A percentile compares a stretch with the other conserved stretches of the same genome.
Conservation (phyloP, 2,113 vertebrate species). For the Dasyornis broadbenti region DNA sequence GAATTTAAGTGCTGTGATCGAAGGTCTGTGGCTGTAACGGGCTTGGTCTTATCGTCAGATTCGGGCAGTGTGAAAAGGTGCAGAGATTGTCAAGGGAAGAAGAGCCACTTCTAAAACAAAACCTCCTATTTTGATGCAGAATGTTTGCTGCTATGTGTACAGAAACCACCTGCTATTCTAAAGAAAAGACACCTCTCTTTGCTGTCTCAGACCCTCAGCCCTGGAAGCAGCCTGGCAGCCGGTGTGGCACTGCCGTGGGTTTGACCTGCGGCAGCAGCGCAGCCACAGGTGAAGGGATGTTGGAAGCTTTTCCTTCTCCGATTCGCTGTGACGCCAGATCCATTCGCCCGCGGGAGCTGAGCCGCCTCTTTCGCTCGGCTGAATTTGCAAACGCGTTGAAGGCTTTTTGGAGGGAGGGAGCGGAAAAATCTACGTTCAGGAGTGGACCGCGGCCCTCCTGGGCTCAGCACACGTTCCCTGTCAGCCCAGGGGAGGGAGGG, state of each 20-base stretch:
- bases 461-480: neutral
- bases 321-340: neutral
- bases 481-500: neutral
- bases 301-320: neutral
- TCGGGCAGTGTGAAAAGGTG: neutral
- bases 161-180: neutral
- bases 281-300: neutral
- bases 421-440: neutral
- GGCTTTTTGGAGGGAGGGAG: neutral
- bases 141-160: neutral
- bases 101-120: neutral
- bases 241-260: neutral
- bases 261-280: neutral
- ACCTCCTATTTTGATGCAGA: rapidly evolving
- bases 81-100: neutral
- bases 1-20: neutral
- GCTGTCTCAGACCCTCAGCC: neutral
- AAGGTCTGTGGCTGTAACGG: rapidly evolving
- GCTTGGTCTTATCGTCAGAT: neutral
- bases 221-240: neutral
- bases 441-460: neutral
- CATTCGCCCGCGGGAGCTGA: neutral
- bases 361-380: neutral
- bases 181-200: neutral
- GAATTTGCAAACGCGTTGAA: neutral